Evolutionary conservation across 2,113 vertebrate species (phyloP), one percentile per base, ranked within the genome.

Genomic region (Otis tarda): DNA sequence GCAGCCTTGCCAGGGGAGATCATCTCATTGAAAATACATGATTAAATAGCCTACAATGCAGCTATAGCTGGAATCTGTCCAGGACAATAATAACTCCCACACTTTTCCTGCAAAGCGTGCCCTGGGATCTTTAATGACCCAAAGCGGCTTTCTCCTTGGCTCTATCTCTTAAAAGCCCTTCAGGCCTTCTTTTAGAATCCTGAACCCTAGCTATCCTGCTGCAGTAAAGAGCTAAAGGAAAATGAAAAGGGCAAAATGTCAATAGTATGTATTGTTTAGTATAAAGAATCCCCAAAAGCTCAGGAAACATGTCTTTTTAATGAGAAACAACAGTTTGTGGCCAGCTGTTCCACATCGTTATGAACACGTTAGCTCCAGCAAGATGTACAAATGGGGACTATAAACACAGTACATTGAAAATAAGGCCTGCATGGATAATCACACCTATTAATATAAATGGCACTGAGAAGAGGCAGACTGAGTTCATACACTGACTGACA

Each of bases 311-410:
- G 82, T 96, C 94, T 95, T 97, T 96, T 97, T 97, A 97, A 97
- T 59, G 77, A 97, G 97, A 96, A 97, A 92, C 83, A 95, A 92
- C 89, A 94, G 94, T 96, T 84, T 97, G 90, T 41, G 35, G 79
- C 93, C 97, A 97, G 94, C 97, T 97, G 97, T 91, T 97, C 60
- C 90, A 88, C 91, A 89, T 97, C 83, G 17, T 97, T 95, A 95
- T 45, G 65, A 97, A 68, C 83, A 96, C 15, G 88, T 96, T 90
- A 95, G 45, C 85, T 93, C 56, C 80, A 95, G 82, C 87, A 97
- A 96, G 93, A 95, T 39, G 73, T 61, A 91, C 85, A 92, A 97
- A 97, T 87, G 89, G 82, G 83, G 61, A n/a, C 78, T 71, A 45
- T 86, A 95, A 97, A 96, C 88, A 94, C 30, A 97, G 67, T 50